phyloP scores from a whole-genome alignment of 2,797 vertebrate species.

The Megalops cyprinoides region DNA sequence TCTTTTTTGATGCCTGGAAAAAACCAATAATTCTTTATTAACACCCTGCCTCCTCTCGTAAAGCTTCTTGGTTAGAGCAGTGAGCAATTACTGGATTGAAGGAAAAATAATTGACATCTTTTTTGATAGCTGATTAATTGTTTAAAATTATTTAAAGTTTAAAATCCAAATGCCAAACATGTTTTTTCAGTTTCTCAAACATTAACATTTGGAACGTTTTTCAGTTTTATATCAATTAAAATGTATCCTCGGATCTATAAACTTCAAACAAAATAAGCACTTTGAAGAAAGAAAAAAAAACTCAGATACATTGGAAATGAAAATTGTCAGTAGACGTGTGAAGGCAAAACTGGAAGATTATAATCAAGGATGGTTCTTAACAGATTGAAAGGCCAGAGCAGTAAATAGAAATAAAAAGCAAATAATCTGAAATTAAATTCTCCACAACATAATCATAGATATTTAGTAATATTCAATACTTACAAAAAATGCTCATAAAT shows the following conservation, averaged over 20 bases:
- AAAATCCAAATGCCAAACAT: not conserved
- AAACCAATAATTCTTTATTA: not conserved
- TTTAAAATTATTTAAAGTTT: not conserved
- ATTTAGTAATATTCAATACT: not conserved
- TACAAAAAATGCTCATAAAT: too few relatives aligned
- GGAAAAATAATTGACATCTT: not conserved
- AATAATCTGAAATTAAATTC: not conserved
- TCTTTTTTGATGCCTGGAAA: not conserved
- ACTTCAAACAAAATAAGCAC: not conserved
- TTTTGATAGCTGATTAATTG: not conserved
- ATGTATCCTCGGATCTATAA: not conserved
- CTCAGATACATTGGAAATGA: not conserved
- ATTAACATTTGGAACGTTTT: not conserved
- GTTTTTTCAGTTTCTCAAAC: not conserved
- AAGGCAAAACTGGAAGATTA: not conserved
- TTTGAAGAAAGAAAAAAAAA: conserved; percentile 12
- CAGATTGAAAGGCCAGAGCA: not conserved
- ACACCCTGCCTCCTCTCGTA: not conserved
- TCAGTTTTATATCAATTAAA: not conserved
- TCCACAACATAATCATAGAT: not conserved
- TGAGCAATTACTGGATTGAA: conserved; percentile 8
- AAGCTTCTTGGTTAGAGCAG: not conserved
- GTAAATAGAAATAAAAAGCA: not conserved
- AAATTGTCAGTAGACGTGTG: not conserved
- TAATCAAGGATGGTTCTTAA: not conserved